Percentiles rank a stretch among this genome's conserved stretches.
Evolutionary conservation across 2,797 vertebrate species (phyloP).

Genomic region (Coreius guichenoti): DNA sequence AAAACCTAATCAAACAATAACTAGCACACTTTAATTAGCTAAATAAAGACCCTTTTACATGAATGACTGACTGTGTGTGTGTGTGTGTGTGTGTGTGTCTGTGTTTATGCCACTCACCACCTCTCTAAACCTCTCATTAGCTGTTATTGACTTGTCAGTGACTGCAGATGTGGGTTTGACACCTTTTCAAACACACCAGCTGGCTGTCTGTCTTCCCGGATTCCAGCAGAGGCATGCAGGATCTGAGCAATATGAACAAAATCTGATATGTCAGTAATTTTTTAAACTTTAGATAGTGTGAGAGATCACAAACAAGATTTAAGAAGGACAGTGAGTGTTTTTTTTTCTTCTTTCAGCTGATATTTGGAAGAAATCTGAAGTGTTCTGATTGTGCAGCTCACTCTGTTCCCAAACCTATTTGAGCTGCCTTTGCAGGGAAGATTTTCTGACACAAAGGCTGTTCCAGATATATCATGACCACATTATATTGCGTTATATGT

Average conservation of each 20-base stretch:
- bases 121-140: conserved; percentile 38
- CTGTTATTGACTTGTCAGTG: conserved; percentile 46
- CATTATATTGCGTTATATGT: not conserved
- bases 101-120: conserved; percentile 6
- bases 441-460: not conserved
- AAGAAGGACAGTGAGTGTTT: not conserved
- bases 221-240: not conserved
- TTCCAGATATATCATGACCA: not conserved
- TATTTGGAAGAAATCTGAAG: not conserved
- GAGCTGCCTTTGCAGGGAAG: not conserved
- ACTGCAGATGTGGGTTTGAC: conserved; percentile 45
- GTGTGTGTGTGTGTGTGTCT: conserved; percentile 29
- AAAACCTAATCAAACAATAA: conserved; percentile 35
- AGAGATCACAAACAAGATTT: not conserved
- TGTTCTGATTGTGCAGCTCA: not conserved
- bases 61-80: conserved; percentile 26
- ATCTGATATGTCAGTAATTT: conserved; percentile 1
- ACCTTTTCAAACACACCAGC: conserved; percentile 41
- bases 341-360: not conserved
- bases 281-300: not conserved
- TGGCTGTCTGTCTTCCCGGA: conserved; percentile 20
- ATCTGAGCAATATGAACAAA: not conserved
- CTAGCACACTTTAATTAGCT: conserved; percentile 43
- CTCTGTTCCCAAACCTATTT: not conserved
- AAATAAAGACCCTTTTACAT: conserved; percentile 32